phyloP scores from a whole-genome alignment of 2,113 vertebrate genomes.

The Clarias magur region DNA sequence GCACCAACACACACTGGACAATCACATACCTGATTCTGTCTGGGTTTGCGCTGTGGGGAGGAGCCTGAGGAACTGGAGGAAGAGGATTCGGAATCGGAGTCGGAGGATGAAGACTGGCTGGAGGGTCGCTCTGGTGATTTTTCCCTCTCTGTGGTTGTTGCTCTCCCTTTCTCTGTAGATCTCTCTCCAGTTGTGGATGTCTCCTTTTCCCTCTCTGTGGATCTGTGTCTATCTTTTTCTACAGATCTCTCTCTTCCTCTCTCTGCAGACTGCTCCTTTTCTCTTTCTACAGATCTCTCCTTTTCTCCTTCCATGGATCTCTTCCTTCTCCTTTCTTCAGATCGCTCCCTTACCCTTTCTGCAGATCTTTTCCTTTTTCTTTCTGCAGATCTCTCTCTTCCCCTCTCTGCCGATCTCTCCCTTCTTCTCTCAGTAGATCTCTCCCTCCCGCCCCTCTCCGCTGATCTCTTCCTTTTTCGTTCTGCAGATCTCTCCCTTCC shows the following conservation, averaged over 20 bases:
- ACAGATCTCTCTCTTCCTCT: not conserved
- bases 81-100: conserved; percentile 73
- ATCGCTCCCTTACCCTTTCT: not conserved
- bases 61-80: conserved; percentile 65
- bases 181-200: not conserved
- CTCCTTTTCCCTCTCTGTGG: not conserved
- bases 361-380: not conserved
- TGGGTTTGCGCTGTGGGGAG: conserved; percentile 57
- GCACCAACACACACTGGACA: conserved; percentile 34
- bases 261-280: not conserved
- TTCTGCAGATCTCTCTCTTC: not conserved
- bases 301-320: not conserved
- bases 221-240: not conserved
- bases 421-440: not conserved
- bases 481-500: not conserved
- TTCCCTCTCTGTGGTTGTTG: conserved; percentile 3
- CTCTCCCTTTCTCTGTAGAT: not conserved
- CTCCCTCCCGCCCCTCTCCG: not conserved
- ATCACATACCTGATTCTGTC: conserved; percentile 69
- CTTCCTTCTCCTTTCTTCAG: not conserved
- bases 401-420: not conserved
- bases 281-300: not conserved
- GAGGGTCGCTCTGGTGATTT: conserved; percentile 32
- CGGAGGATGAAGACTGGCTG: conserved; percentile 67
- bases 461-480: not conserved